Evolutionary conservation across 1,140 invertebrate species (phyloP), one percentile per base, ranked within the genome.

Genomic region (Pentalonia nigronervosa): DNA sequence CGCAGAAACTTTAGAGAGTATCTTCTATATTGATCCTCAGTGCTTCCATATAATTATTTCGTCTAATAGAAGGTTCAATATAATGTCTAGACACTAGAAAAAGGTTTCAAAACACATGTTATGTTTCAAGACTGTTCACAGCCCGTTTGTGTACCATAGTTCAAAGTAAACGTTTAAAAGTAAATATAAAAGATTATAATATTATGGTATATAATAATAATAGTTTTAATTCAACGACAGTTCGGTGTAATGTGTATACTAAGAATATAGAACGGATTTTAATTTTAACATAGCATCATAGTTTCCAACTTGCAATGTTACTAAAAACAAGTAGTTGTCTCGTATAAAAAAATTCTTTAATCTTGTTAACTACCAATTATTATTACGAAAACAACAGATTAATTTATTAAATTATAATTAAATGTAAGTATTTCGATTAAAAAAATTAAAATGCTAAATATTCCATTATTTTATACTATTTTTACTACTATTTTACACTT

Each of bases 31-130:
- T 45, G 25, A 86, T 45, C 83, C 8, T 45, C 83, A 30, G 41
- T 45, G 41, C 36, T 25, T 41, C 36, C 25, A 41, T 86, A 86
- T 45, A 86, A 86, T 86, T 86, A 86, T 86, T 86, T 86, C 36
- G 11, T 41, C 83, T 41, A 86, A 86, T 86, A 41, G 83, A 41
- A 45, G 36, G 23, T 86, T 41, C 23, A 34, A 76, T 76, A 76
- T 11, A 76, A 76, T 76, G 60, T 76, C 60, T 76, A 76, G 60
- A 17, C 60, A 76, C 83, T 45, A 86, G 83, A 86, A 23, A 86
- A 86, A 86, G 2, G 83, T 86, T 86, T 41, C 23, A 14, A 86
- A 86, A 86, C 83, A 86, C 36, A 86, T 45, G 83, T 86, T 45
- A 41, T 86, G 83, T 47, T 45, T 86, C 9, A 41, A 86, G 23